Conservation (phyloP, 2,113 vertebrate species). For the Callaeas wilsoni region DNA sequence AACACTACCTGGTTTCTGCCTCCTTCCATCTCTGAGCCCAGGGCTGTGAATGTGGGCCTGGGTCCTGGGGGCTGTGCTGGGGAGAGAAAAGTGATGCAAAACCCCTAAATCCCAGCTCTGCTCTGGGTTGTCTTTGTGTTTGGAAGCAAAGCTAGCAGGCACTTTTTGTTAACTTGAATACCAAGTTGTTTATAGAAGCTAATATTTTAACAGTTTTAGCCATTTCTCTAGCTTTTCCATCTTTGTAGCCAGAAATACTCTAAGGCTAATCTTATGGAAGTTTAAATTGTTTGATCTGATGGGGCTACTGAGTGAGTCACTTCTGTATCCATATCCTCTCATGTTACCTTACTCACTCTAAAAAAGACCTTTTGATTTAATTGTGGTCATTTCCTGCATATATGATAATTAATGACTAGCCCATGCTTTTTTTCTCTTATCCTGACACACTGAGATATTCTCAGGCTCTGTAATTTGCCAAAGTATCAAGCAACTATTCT, state of each 20-base stretch:
- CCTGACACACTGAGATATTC: background rate
- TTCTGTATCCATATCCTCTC: background rate
- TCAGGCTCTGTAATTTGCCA: background rate
- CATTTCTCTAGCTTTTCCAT: background rate
- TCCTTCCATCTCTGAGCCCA: background rate
- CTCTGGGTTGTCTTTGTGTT: background rate
- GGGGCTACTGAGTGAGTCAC: background rate
- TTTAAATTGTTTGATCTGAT: slow-evolving; percentile 18
- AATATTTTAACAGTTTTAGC: background rate
- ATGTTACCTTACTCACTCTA: background rate
- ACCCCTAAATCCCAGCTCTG: background rate
- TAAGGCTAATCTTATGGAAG: background rate
- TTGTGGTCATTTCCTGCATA: background rate
- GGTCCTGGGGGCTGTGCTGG: background rate
- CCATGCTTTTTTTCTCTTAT: background rate
- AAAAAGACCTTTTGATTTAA: background rate
- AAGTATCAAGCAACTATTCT: background rate
- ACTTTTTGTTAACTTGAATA: background rate
- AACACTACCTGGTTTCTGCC: background rate
- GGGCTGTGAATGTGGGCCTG: background rate
- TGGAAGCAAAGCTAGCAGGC: background rate
- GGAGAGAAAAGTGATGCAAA: background rate
- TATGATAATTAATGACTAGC: background rate
- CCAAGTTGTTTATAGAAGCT: background rate
- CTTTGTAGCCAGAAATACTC: background rate